Base-by-base conservation (phyloP, 2,113 vertebrate species). In the Eurystomus gularis region DNA sequence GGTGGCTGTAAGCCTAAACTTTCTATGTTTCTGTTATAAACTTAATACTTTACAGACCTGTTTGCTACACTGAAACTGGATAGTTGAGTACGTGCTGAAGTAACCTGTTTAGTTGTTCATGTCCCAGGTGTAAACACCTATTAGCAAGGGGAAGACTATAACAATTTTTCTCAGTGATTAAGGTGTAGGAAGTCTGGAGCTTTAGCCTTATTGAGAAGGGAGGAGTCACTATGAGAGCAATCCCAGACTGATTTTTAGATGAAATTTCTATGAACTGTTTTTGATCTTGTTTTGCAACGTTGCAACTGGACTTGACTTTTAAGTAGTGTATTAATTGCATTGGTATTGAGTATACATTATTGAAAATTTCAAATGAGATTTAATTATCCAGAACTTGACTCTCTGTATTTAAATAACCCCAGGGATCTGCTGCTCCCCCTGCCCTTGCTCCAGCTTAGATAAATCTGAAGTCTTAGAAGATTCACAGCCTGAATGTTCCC, bases 141-240 rank as follows among this genome's bases (percentile, higher is more conserved):
- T 29, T 71, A 65, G 9, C 25, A 31, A 51, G 7, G 9, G 35
- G 42, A 52, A 39, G 10, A 46, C 4, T 57, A 5, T 35, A 58
- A 37, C 5, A 26, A 1, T 75, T 69, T 93, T 85, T 57, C 17
- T 70, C 23, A 35, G 7, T 13, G 70, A 25, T 66, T 52, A 75
- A 73, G 11, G 21, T 3, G 4, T 26, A 52, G 3, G 8, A 6
- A 6, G 3, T 4, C 0, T 21, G 7, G 12, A 58, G 5, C 13
- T 92, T 85, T 48, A 75, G 24, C 40, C 11, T 79, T 75, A 57
- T 15, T 78, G 46, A 7, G 10, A 62, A 73, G 7, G 55, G 8
- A 70, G 31, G 20, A 31, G 16, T 44, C 21, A 46, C 13, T 40
- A n/a, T 1, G 5, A 29, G 17, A 65, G 31, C 10, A 78, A 35